Evolutionary conservation across 2,888 invertebrate species (phyloP).

Genomic region (Marronus borbonicus): DNA sequence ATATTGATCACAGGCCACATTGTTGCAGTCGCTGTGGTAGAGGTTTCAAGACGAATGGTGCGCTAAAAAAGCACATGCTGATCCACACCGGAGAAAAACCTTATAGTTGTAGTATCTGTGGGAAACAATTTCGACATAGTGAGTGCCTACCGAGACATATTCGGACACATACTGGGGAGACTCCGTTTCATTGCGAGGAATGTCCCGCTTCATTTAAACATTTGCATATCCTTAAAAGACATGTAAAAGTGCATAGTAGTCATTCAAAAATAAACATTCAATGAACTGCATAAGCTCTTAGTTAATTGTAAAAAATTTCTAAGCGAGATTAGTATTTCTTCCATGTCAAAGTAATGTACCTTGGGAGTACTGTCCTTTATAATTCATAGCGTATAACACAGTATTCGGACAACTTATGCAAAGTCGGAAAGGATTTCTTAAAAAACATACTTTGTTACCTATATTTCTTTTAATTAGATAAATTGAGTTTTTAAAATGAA

Average conservation of each 20-base stretch:
- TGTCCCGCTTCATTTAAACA: constrained; percentile 64
- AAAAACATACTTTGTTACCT: too few species aligned
- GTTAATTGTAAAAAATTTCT: too few species aligned
- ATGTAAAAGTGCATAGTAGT: background rate
- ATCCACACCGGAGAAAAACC: background rate
- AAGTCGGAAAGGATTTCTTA: too few species aligned
- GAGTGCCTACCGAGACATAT: constrained; percentile 70
- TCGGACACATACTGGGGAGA: constrained; percentile 79
- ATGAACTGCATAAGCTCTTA: too few species aligned
- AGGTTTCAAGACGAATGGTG: background rate
- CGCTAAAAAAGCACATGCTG: background rate
- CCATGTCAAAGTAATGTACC: too few species aligned
- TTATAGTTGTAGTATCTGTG: constrained; percentile 73
- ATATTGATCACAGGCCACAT: background rate
- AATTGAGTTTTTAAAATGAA: too few species aligned
- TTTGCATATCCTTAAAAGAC: background rate
- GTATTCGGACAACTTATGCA: too few species aligned
- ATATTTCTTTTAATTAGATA: too few species aligned
- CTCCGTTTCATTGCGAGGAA: constrained; percentile 77
- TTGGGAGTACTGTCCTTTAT: too few species aligned
- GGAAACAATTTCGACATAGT: constrained; percentile 64
- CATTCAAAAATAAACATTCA: background rate
- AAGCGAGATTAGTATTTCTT: too few species aligned
- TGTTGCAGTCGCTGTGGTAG: background rate
- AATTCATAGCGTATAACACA: too few species aligned